A percentile compares a stretch with the other conserved stretches of the same genome.
Conservation (phyloP, 2,113 vertebrate genomes). For the Oenanthe oenanthe region DNA sequence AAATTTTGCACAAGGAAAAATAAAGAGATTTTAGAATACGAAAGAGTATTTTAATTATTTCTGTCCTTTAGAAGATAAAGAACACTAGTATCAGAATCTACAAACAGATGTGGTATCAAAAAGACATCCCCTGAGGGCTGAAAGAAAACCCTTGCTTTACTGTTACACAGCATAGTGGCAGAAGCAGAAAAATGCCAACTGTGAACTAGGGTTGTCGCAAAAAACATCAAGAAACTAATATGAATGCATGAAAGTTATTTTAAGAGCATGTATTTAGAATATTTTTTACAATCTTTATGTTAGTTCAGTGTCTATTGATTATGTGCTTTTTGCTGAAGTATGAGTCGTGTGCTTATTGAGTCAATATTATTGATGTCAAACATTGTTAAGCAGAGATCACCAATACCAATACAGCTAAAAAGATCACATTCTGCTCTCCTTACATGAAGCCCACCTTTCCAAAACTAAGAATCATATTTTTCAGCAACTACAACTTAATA, state of each 20-base stretch:
- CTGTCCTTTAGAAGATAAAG: neutral
- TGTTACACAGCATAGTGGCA: neutral
- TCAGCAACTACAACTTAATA: neutral
- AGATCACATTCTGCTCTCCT: neutral
- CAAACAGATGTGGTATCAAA: neutral
- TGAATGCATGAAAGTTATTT: neutral
- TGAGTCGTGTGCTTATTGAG: neutral
- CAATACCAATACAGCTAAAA: neutral
- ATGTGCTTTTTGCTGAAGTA: neutral
- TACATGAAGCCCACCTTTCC: neutral
- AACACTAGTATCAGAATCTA: neutral
- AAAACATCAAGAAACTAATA: neutral
- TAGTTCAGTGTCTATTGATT: neutral
- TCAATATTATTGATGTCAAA: neutral
- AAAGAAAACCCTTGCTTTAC: neutral
- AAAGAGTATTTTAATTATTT: neutral
- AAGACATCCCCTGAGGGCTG: neutral
- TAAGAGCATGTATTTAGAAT: neutral
- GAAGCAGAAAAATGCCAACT: fast-evolving
- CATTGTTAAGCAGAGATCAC: neutral
- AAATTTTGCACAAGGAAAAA: neutral
- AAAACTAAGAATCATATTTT: neutral
- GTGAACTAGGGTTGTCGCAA: neutral
- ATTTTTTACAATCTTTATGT: neutral
- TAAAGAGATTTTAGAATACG: neutral